Base-by-base conservation (phyloP, 2,797 vertebrate species). In the Luscinia luscinia region DNA sequence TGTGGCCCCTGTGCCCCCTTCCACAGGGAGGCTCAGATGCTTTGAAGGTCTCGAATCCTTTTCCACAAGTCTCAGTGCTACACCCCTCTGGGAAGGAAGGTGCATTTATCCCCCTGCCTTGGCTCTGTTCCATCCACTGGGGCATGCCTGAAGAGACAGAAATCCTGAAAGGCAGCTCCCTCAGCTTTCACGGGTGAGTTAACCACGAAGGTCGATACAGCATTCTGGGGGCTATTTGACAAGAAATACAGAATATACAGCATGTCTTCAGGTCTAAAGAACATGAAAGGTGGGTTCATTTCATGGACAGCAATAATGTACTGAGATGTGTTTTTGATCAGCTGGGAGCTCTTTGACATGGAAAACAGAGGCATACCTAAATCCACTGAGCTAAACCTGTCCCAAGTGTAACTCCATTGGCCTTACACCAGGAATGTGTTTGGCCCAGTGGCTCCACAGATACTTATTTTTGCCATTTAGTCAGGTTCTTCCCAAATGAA, bases 291-390 rank as follows among this genome's bases (percentile, higher is more conserved):
- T 6, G 43, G 15, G 11, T 51, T 94, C 12, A 15, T 90, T 88
- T 87, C 16, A 13, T 5, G 14, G 67, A 13, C 4, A 1, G 23
- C 1, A 5, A 55, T 61, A 67, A 51, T 28, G 34, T 59, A 38
- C 55, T 38, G 41, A 80, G 69, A 62, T 43, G 52, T 57, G n/a
- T 40, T 87, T 89, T 92, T 9, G 22, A 22, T 40, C 79, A 62
- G 41, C 70, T 85, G 49, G 24, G 72, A 85, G 82, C 34, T 58
- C 51, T 92, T 52, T 51, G 58, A 84, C 74, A 36, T 22, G 67
- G 70, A 91, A 87, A 88, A 75, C 28, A 81, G 69, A 90, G 48
- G 48, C 66, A 63, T 78, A 54, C 28, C 48, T 86, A 82, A 96
- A 92, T 27, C 40, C 43, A 38, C 48, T 6, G 38, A 70, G 59